phyloP scores from a whole-genome alignment of 2,113 vertebrate species.

The Apaloderma vittatum region DNA sequence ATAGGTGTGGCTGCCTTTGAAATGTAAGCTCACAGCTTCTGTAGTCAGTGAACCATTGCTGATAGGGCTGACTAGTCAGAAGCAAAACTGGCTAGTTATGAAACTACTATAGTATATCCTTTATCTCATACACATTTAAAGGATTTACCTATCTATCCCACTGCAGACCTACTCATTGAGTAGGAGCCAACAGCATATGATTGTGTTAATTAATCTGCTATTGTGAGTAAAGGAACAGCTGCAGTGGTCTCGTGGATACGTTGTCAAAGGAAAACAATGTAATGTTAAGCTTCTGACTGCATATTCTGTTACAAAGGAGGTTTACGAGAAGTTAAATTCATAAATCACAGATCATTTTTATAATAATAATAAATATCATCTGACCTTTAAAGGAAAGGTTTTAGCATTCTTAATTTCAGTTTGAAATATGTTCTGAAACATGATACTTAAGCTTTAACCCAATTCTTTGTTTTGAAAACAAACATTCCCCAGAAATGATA shows the following conservation, averaged over 20 bases:
- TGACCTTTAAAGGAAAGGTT: conserved; percentile 96
- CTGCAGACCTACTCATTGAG: conserved; percentile 99
- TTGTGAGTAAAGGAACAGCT: conserved; percentile 99
- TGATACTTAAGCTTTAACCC: conserved; percentile 89
- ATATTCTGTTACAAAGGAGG: conserved; percentile 98
- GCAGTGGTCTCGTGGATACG: conserved; percentile 95
- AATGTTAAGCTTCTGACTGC: conserved; percentile 97
- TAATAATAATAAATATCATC: conserved; percentile 92
- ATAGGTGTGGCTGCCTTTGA: conserved; percentile 81
- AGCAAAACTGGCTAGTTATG: conserved; percentile 87
- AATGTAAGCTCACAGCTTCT: conserved; percentile 74
- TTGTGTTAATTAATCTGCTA: conserved; percentile 99
- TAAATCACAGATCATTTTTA: conserved; percentile 96
- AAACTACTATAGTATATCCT: conserved; percentile 89
- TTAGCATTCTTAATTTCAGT: conserved; percentile 91
- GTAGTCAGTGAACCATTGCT: conserved; percentile 75
- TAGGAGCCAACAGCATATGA: conserved; percentile 97
- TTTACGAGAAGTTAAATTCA: conserved; percentile 96
- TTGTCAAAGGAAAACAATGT: conserved; percentile 99
- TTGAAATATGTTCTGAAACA: conserved; percentile 94
- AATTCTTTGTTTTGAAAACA: conserved; percentile 91
- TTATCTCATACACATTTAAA: conserved; percentile 94
- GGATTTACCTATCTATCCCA: conserved; percentile 99
- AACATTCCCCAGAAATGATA: conserved; percentile 86
- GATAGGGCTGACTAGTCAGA: conserved; percentile 90